phyloP scores from a whole-genome alignment of 2,113 vertebrate genomes.

The Albula goreensis region DNA sequence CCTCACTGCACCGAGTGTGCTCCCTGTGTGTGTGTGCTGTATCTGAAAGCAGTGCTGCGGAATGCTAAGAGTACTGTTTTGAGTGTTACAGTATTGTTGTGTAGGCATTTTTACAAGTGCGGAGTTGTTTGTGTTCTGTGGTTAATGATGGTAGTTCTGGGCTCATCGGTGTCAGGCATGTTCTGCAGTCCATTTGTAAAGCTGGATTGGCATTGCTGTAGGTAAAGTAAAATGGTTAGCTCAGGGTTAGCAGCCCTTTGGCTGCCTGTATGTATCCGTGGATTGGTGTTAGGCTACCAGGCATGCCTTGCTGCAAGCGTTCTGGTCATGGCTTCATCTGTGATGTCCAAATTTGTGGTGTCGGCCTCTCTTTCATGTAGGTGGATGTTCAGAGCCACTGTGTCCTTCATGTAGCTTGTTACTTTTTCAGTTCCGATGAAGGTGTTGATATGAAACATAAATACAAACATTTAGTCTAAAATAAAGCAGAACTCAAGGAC shows the following conservation, averaged over 20 bases:
- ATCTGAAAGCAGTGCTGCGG: background rate
- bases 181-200: background rate
- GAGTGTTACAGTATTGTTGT: background rate
- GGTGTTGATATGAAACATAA: background rate
- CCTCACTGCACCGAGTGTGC: background rate
- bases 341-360: too few relatives aligned
- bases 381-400: too few relatives aligned
- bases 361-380: too few relatives aligned
- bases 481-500: background rate
- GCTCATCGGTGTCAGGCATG: background rate
- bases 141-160: background rate
- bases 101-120: too few relatives aligned
- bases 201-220: background rate
- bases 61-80: background rate
- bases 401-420: too few relatives aligned
- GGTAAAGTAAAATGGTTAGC: background rate
- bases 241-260: background rate
- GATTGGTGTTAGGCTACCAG: background rate
- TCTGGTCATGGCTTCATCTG: too few relatives aligned
- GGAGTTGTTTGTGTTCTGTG: background rate
- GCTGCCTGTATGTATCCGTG: background rate
- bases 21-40: background rate
- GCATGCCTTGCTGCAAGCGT: too few relatives aligned
- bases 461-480: background rate
- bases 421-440: background rate